Base-by-base conservation (phyloP, 1,140 invertebrate species). In the Antheraea pernyi region DNA sequence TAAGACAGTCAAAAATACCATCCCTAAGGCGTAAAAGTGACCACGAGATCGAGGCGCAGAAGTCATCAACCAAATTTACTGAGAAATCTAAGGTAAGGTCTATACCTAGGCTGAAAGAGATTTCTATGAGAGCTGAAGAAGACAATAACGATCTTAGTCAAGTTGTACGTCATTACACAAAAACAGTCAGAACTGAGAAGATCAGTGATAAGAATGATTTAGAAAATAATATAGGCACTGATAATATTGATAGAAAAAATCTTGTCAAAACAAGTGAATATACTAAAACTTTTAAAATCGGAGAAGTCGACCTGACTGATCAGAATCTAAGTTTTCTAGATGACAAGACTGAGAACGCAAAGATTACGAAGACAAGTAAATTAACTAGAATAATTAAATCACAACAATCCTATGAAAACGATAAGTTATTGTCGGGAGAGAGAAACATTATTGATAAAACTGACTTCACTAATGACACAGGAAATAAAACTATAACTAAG, bases 61-160 rank as follows among this genome's bases (percentile, higher is more conserved):
- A 30, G 19, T 19, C 19, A 22, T 22, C 19, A 37, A 18, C 16
- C 3, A 37, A 11, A 36, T n/a, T 63, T 48, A 48, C 7, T 11
- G 64, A 65, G 19, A 65, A 22, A 22, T 46, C 42, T 48, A 65
- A 65, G 48, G 19, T 19, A 13, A 63, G 61, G 46, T 48, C 39
- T 6, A 46, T 48, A 19, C 64, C 64, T 19, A 39, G 42, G 19
- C 18, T 65, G 2, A 65, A 65, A 65, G 64, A 65, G 19, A 22
- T 65, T 19, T 42, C 67, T 19, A 60, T 39, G 58, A 60, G 59
- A 39, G 67, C 36, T 36, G 42, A 68, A 19, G 67, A 68, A 19
- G 58, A 68, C 13, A 46, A 67, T 59, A 59, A 68, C 39, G 13
- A 30, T 60, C 6, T 61, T 3, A 16, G 37, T 18, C 39, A 46